Evolutionary conservation across 2,888 invertebrate genomes (phyloP).

Genomic region (Sceliomorpha sp.): DNA sequence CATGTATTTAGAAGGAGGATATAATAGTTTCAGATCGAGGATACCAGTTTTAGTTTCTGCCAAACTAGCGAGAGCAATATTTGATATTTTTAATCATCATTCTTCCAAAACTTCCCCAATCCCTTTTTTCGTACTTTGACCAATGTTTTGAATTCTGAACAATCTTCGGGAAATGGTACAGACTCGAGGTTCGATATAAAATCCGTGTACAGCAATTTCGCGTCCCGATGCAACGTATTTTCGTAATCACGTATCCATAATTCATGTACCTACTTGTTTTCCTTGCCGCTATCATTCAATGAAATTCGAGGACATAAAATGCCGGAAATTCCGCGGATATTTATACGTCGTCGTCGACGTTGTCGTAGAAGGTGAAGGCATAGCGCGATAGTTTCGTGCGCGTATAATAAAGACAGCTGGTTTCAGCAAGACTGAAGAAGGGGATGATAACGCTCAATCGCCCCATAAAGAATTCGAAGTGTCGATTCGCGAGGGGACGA

Average conservation of each 20-base stretch:
- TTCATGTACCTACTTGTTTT: not conserved
- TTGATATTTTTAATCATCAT: too few species aligned
- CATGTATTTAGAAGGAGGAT: too few species aligned
- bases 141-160: too few species aligned
- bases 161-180: too few species aligned
- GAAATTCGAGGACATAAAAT: constrained; percentile 5
- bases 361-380: not conserved
- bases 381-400: constrained; percentile 2
- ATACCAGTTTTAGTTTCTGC: too few species aligned
- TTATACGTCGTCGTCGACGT: constrained; percentile 13
- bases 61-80: too few species aligned
- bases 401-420: constrained; percentile 33
- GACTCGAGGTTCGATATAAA: too few species aligned
- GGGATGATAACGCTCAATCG: constrained; percentile 51
- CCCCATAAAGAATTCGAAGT: constrained; percentile 51
- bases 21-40: too few species aligned
- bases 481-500: constrained; percentile 43
- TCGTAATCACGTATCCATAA: not conserved
- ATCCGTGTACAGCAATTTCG: not conserved
- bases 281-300: constrained; percentile 5
- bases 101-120: too few species aligned
- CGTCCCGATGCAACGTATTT: not conserved
- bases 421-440: constrained; percentile 28
- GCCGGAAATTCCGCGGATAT: constrained; percentile 16
- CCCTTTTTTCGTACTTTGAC: too few species aligned